Conservation (phyloP, 2,113 vertebrate species). For the Callaeas wilsoni region DNA sequence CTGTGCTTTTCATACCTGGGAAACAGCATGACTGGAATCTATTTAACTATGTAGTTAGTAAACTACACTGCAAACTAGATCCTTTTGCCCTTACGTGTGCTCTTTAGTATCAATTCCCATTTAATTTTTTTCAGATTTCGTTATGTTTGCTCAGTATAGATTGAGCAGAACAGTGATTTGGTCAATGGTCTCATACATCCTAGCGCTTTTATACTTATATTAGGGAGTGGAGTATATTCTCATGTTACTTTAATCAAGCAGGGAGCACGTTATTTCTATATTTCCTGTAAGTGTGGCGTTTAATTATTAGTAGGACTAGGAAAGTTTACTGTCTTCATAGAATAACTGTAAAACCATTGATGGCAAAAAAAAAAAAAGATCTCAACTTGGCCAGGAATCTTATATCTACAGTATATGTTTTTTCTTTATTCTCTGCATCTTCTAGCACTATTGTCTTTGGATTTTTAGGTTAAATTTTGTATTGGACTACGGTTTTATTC, state of each 20-base stretch:
- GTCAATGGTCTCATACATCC: background rate
- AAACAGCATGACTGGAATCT: background rate
- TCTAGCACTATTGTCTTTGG: background rate
- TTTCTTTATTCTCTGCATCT: background rate
- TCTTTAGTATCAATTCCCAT: background rate
- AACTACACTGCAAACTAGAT: background rate
- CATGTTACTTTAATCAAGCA: background rate
- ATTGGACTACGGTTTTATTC: background rate
- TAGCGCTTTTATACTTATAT: background rate
- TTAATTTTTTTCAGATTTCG: background rate
- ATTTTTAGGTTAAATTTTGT: background rate
- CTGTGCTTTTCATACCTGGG: background rate
- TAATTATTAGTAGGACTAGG: background rate
- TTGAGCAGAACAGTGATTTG: background rate
- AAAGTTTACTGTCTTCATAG: background rate
- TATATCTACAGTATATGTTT: fast-evolving
- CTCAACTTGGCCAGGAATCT: background rate
- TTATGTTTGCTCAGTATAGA: background rate
- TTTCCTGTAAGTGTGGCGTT: background rate
- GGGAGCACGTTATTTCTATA: background rate
- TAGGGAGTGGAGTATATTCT: background rate
- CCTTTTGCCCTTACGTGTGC: background rate
- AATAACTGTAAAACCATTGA: background rate
- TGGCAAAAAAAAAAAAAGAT: background rate
- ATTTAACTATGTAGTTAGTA: background rate